Evolutionary conservation across 2,113 vertebrate species (phyloP).

Genomic region (Hiodon tergisus): DNA sequence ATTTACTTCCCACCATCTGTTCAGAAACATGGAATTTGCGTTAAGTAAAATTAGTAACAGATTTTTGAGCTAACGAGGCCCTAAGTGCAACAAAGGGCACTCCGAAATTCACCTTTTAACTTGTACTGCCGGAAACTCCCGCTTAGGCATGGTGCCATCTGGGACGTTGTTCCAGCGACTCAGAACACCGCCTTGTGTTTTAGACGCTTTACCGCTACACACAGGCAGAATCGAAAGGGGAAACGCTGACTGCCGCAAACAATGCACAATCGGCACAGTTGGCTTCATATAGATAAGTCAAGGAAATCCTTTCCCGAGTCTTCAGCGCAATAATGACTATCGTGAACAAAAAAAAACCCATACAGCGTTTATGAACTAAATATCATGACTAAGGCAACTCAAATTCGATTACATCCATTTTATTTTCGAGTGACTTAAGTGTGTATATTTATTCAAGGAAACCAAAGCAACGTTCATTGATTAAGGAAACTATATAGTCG

Average conservation of each 20-base stretch:
- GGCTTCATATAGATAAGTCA: constrained; percentile 32
- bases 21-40: too few relatives aligned
- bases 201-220: constrained; percentile 49
- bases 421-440: background rate
- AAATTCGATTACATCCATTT: background rate
- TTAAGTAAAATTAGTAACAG: too few relatives aligned
- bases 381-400: background rate
- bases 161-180: constrained; percentile 32
- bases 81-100: too few relatives aligned
- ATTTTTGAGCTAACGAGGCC: too few relatives aligned
- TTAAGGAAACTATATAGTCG: too few relatives aligned
- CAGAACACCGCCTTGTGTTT: constrained; percentile 34
- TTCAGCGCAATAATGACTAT: constrained; percentile 30
- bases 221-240: constrained; percentile 43
- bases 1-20: too few relatives aligned
- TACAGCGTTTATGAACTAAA: background rate
- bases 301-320: constrained; percentile 39
- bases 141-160: constrained; percentile 41
- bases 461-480: too few relatives aligned
- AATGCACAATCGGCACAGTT: constrained; percentile 32
- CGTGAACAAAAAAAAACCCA: constrained; percentile 12
- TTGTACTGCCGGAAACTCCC: constrained; percentile 22
- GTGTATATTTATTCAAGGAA: background rate
- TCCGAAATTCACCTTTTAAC: too few relatives aligned
- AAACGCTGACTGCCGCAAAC: constrained; percentile 53